Evolutionary conservation across 2,797 vertebrate species (phyloP).

Genomic region (Australoheros facetus): DNA sequence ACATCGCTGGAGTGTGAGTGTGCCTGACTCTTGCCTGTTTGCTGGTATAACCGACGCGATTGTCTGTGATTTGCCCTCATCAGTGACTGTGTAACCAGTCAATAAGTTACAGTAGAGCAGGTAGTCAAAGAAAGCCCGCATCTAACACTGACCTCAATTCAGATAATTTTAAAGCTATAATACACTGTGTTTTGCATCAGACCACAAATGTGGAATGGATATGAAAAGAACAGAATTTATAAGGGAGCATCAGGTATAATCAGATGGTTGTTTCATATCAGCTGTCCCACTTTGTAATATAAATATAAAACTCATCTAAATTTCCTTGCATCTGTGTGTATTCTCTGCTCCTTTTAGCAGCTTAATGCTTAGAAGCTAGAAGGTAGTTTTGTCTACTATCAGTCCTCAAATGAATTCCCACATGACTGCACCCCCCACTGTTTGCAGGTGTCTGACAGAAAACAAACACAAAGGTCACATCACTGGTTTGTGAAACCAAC

Average conservation of each 20-base stretch:
- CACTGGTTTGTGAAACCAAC: conserved; percentile 27
- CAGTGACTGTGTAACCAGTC: background rate
- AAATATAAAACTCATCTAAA: background rate
- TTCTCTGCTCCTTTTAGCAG: conserved; percentile 24
- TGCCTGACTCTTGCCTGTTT: background rate
- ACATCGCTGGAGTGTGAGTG: background rate
- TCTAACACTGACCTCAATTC: background rate
- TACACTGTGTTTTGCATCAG: background rate
- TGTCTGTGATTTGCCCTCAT: conserved; percentile 3
- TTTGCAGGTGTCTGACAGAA: conserved; percentile 35
- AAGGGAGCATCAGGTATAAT: background rate
- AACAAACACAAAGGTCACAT: conserved; percentile 32
- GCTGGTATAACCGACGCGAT: background rate
- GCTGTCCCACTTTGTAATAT: background rate
- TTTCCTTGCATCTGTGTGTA: background rate
- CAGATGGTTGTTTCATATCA: background rate
- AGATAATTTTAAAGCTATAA: background rate
- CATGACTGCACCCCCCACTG: conserved; percentile 21
- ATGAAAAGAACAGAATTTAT: too few species aligned
- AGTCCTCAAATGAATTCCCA: conserved; percentile 23
- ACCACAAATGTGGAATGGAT: background rate
- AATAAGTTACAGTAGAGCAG: background rate
- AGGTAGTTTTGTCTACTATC: conserved; percentile 14
- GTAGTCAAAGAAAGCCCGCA: background rate
- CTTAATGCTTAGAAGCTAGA: conserved; percentile 15